Percentiles rank a stretch among this genome's conserved stretches.
phyloP scores from a whole-genome alignment of 92 coral and sea anemone genomes.

The Nematostella vectensis region DNA sequence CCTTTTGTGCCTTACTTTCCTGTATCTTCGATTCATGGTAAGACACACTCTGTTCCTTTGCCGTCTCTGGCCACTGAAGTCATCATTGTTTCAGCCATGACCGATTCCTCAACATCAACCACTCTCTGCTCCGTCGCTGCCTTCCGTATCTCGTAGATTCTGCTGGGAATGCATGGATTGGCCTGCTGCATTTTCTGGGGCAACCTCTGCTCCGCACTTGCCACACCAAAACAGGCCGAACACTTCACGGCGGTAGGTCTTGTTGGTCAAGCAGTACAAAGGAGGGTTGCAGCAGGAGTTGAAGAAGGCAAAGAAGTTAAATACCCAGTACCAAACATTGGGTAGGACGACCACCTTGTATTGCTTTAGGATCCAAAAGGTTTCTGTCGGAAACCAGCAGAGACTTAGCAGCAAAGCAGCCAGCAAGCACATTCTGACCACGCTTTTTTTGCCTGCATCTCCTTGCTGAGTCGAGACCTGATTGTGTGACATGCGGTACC shows the following conservation, averaged over 20 bases:
- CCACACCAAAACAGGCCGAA: background rate
- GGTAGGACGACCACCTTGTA: constrained; percentile 29
- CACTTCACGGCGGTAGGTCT: constrained; percentile 39
- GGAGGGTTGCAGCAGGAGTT: constrained; percentile 65
- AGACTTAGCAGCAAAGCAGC: constrained; percentile 60
- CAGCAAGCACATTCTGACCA: constrained; percentile 62
- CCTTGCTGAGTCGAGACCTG: constrained; percentile 22
- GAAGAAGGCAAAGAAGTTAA: constrained; percentile 55
- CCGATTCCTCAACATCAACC: too few relatives aligned
- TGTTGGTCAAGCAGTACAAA: constrained; percentile 55
- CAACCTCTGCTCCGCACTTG: constrained; percentile 1
- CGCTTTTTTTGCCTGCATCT: constrained; percentile 28
- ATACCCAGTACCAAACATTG: constrained; percentile 27
- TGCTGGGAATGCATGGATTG: too few relatives aligned
- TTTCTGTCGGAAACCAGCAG: constrained; percentile 73
- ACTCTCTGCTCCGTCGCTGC: too few relatives aligned
- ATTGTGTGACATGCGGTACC: constrained; percentile 32
- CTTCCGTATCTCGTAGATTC: too few relatives aligned
- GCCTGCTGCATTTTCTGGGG: too few relatives aligned
- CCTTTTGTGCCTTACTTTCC: too few relatives aligned
- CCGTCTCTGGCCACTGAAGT: too few relatives aligned
- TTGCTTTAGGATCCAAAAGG: constrained; percentile 33
- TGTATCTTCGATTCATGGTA: too few relatives aligned
- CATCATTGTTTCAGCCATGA: too few relatives aligned
- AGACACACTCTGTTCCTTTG: too few relatives aligned